Evolutionary conservation across 2,113 vertebrate species (phyloP), one percentile per base, ranked within the genome.

Genomic region (Boleophthalmus pectinirostris): DNA sequence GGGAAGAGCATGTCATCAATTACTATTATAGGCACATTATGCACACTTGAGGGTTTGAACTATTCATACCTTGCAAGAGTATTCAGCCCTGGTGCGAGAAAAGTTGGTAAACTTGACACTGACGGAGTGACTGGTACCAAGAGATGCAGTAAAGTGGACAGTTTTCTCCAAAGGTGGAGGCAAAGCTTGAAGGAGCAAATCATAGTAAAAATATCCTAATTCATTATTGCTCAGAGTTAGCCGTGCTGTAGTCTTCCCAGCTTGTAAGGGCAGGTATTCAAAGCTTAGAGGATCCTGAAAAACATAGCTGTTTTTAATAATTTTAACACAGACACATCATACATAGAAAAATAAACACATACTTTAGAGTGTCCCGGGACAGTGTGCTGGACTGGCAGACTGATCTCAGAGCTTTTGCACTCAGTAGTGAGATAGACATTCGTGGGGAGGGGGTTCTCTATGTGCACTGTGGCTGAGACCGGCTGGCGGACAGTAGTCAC

Each of bases 371-470:
- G 92, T 1, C 92, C 90, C 0, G 94, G 93, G 23, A 97, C 91
- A 0, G 72, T 82, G 38, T 95, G 91, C 82, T 95, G 93, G 0
- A 91, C 29, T 0, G 95, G 95, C 15, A 94, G 61, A 8, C 18
- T 93, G 90, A 97, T 69, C 0, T 96, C 95, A 0, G 63, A 45
- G 57, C 91, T 79, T 86, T 91, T 93, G 78, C 96, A 97, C 23
- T 96, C 95, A 0, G 79, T 72, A 38, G 72, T 82, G 72, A 98
- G 94, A 3, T 74, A 87, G 77, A 92, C 88, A 0, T 88, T 65
- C 14, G 71, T 64, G n/a, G 79, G 78, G 77, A 97, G 85, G 0
- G 96, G 96, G 85, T 97, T 98, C 79, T 96, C 94, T 87, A 96
- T 73, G 46, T 87, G 89, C 67, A 96, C 29, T 0, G 76, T 84